phyloP scores from a whole-genome alignment of 2,113 vertebrate genomes.

The Oncorhynchus gorbuscha region DNA sequence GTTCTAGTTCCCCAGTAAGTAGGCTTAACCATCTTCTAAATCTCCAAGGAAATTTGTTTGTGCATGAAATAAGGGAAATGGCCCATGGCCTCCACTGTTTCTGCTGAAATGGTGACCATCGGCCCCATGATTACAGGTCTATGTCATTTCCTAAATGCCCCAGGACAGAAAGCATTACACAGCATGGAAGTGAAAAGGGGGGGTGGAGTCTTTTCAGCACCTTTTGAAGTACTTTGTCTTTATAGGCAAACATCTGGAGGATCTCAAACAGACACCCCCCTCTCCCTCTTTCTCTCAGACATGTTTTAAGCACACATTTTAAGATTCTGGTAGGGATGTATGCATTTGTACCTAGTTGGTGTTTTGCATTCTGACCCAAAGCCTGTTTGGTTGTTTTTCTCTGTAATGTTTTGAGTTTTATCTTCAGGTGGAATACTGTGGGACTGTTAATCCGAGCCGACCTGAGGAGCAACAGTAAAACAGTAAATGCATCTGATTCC shows the following conservation, averaged over 20 bases:
- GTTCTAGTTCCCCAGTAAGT: slow-evolving; percentile 42
- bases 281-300: not conserved
- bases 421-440: too few relatives aligned
- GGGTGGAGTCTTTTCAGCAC: slow-evolving; percentile 33
- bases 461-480: too few relatives aligned
- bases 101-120: slow-evolving; percentile 36
- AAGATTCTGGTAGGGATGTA: too few relatives aligned
- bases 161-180: slow-evolving; percentile 48
- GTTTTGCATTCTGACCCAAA: too few relatives aligned
- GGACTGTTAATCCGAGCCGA: too few relatives aligned
- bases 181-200: slow-evolving; percentile 43
- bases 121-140: slow-evolving; percentile 70
- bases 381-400: too few relatives aligned
- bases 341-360: too few relatives aligned
- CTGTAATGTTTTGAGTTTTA: too few relatives aligned
- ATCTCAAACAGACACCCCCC: slow-evolving; percentile 41
- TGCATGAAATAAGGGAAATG: not conserved
- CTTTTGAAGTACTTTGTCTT: slow-evolving; percentile 71
- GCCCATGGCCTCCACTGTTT: not conserved
- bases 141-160: slow-evolving; percentile 64
- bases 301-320: not conserved
- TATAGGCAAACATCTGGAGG: slow-evolving; percentile 70
- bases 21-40: not conserved
- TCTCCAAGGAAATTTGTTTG: not conserved
- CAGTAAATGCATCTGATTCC: too few relatives aligned